phyloP scores from a whole-genome alignment of 2,888 invertebrate genomes.

The Griposia aprilina region DNA sequence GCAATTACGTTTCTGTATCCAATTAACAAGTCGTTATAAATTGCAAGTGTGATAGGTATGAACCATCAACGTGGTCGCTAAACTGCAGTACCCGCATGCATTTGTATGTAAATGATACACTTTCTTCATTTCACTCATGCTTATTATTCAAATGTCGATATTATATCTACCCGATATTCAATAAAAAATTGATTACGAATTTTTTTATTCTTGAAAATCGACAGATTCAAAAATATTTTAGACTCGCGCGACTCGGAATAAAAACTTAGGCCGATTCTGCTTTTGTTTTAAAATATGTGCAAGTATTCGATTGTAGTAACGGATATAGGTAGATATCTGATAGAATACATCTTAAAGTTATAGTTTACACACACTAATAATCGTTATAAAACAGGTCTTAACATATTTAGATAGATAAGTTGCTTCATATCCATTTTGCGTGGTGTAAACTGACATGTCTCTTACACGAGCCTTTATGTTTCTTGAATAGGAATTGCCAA shows the following conservation, averaged over 20 bases:
- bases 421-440: not conserved
- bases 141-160: slow-evolving; percentile 38
- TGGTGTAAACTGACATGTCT: not conserved
- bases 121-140: slow-evolving; percentile 59
- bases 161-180: slow-evolving; percentile 3
- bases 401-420: not conserved
- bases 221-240: not conserved
- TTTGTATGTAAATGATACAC: slow-evolving; percentile 58
- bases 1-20: not conserved
- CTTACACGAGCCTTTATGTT: slow-evolving; percentile 17
- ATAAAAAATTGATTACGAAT: not conserved
- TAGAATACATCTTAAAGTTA: not conserved
- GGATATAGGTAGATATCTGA: no score
- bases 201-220: not conserved
- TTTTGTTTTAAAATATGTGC: not conserved
- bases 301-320: not conserved
- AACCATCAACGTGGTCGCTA: slow-evolving; percentile 24
- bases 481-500: slow-evolving; percentile 51
- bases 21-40: slow-evolving; percentile 5
- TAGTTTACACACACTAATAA: not conserved
- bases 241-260: no score
- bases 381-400: not conserved
- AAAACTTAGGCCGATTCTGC: not conserved
- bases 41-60: not conserved
- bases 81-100: slow-evolving; percentile 36